Conservation (phyloP, 2,888 invertebrate species). For the Epicampocera succincta region DNA sequence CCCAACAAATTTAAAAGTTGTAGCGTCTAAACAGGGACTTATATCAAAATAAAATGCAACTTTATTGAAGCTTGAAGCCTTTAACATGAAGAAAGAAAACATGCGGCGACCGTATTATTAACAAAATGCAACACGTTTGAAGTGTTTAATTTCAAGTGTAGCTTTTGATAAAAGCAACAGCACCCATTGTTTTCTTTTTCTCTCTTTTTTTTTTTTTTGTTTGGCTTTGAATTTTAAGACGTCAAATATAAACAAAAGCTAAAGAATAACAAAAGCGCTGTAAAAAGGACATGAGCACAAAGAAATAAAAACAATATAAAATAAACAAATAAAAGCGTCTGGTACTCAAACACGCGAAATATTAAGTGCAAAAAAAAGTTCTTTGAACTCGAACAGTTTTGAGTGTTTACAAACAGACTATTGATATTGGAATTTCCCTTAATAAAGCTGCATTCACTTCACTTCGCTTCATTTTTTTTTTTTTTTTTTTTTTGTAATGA, state of each 20-base stretch:
- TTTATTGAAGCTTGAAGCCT: no score
- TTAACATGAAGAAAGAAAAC: background rate
- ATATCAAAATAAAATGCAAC: no score
- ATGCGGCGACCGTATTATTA: background rate
- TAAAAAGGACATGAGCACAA: constrained; percentile 15
- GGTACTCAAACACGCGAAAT: background rate
- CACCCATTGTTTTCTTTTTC: constrained; percentile 23
- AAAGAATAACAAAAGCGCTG: constrained; percentile 31
- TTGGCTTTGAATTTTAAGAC: constrained; percentile 16
- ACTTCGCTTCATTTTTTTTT: no score
- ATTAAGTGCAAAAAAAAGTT: constrained; percentile 17
- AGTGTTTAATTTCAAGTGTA: constrained; percentile 41
- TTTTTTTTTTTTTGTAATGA: no score
- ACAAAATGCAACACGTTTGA: constrained; percentile 8
- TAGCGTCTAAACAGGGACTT: no score
- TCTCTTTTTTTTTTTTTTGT: background rate
- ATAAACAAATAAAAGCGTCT: constrained; percentile 8
- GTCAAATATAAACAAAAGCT: constrained; percentile 42
- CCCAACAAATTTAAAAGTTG: no score
- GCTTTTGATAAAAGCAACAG: constrained; percentile 12
- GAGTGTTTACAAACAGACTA: background rate
- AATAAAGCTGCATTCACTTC: no score
- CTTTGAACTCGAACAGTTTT: constrained; percentile 25
- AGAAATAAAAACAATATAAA: constrained; percentile 4
- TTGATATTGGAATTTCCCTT: background rate